These are phyloP conservation scores for Lutjanus campechanus DNA, from an alignment of 2,797 vertebrate species.

Conservation along the genomic window DNA sequence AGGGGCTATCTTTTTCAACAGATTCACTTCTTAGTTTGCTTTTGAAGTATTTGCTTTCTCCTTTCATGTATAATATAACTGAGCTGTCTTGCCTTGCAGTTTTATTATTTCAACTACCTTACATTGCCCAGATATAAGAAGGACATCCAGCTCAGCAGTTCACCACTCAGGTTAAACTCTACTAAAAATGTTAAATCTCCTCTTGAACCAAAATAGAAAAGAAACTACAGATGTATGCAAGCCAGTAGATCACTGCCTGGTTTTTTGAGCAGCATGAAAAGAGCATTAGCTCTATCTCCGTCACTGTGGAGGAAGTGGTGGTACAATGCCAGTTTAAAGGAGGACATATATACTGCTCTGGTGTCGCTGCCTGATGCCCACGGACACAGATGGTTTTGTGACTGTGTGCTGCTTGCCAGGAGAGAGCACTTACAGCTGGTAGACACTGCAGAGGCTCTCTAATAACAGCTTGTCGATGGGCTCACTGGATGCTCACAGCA, in stretches of 20 bases:
- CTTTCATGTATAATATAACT: conserved; percentile 8
- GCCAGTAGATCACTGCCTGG: neutral
- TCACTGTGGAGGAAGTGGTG: conserved; percentile 15
- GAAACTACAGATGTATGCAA: neutral
- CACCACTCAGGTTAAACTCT: neutral
- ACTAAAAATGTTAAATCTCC: conserved; percentile 3
- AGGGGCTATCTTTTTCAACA: conserved; percentile 45
- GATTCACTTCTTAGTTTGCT: conserved; percentile 21
- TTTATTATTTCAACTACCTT: conserved; percentile 32
- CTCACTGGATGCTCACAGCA: conserved; percentile 49
- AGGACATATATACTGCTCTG: conserved; percentile 32
- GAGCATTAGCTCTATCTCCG: conserved; percentile 11
- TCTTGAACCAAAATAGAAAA: conserved; percentile 7
- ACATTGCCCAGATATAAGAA: conserved; percentile 15
- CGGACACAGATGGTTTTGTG: conserved; percentile 73
- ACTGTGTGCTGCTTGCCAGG: conserved; percentile 64
- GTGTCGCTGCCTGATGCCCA: conserved; percentile 55
- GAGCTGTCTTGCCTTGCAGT: conserved; percentile 12
- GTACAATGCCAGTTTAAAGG: conserved; percentile 35
- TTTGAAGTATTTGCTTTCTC: conserved; percentile 19
- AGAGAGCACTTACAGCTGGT: conserved; percentile 72
- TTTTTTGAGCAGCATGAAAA: conserved; percentile 15
- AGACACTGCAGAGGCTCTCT: conserved; percentile 62
- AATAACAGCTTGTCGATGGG: conserved; percentile 71
- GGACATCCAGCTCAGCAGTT: neutral